Evolutionary conservation across 1,140 invertebrate genomes (phyloP), one percentile per base, ranked within the genome.

Genomic region (Trichonephila clavipes): DNA sequence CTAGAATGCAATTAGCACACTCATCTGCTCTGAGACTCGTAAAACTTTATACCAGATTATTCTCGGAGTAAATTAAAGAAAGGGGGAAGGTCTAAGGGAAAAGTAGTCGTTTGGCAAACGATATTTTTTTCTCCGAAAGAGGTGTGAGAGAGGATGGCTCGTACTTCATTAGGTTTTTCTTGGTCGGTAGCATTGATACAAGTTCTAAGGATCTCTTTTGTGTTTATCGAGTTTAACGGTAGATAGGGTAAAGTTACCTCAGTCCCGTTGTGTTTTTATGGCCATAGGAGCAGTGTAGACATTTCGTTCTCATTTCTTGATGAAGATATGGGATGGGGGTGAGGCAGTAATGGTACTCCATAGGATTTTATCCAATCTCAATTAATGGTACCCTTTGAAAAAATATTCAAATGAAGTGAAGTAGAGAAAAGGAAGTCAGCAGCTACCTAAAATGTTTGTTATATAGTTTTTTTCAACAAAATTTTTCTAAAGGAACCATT

Each of bases 1-100:
- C 14, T 40, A n/a, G 40, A 66, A 69, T 19, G 62, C 87, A 88
- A 88, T 88, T 88, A 88, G 40, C 28, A 40, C 18, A 34, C 10
- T 64, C 85, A 87, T 62, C n/a, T 62, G 12, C 85, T 18, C 59
- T 10, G 28, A 19, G 28, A 18, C 28, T 88, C 87, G 19, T 88
- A 88, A 69, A 88, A 88, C 86, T 62, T 88, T 64, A 64, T 64
- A 88, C 58, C 87, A 88, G 87, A 69, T 69, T 69, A 69, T 62
- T 62, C 87, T 58, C 8, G 16, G 28, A 64, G 59, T 87, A 87
- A 64, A 88, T 88, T 88, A 88, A 51, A 58, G 28, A 77, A 77
- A 77, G 69, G 86, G 34, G 40, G 28, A 28, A 19, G 10, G 64
- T 88, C 51, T 88, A 64, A 28, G 51, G n/a, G 51, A 58, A 44